Evolutionary conservation across 1,140 invertebrate genomes (phyloP).

Genomic region (Myzus persicae): DNA sequence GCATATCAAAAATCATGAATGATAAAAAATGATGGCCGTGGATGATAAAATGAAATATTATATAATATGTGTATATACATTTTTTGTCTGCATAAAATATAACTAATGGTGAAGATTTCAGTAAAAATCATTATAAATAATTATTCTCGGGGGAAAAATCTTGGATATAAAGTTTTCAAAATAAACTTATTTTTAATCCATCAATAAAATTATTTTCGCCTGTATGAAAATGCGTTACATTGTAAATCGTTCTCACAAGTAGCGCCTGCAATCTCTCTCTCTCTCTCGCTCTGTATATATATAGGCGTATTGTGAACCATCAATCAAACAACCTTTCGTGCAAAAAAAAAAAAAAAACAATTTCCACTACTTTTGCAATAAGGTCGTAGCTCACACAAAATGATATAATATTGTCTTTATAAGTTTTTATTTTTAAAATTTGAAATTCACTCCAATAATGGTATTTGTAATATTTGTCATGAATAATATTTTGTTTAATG

Average conservation of each 20-base stretch:
- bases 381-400: not conserved
- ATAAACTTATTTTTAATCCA: conserved; percentile 12
- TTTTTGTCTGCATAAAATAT: not conserved
- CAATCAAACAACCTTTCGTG: conserved; percentile 5
- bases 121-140: conserved; percentile 6
- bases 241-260: conserved; percentile 4
- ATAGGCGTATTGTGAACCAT: not conserved
- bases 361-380: not conserved
- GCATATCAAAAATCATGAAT: not conserved
- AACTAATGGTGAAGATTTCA: not conserved
- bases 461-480: not conserved
- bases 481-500: not conserved
- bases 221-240: not conserved
- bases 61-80: not conserved
- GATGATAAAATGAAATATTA: not conserved
- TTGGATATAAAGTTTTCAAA: not conserved
- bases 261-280: not conserved
- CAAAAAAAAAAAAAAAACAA: not conserved
- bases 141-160: not conserved
- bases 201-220: conserved; percentile 12
- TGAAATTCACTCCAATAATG: not conserved
- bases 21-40: not conserved
- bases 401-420: not conserved
- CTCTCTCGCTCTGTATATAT: not conserved
- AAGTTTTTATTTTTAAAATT: not conserved